Evolutionary conservation across 1,140 invertebrate genomes (phyloP).

Genomic region (Megathymus violae): DNA sequence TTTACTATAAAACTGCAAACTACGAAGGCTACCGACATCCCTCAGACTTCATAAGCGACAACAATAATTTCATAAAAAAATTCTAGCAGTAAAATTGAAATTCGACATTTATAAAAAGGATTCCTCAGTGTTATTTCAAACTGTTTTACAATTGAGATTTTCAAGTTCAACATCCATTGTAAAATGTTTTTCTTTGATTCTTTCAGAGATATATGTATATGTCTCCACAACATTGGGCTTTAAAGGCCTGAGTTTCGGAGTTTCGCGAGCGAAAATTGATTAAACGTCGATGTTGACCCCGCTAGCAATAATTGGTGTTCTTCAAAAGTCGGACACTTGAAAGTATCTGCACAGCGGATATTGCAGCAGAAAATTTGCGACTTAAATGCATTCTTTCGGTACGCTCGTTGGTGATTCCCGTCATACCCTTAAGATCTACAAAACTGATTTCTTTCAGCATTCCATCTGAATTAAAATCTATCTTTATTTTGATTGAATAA

Average conservation of each 20-base stretch:
- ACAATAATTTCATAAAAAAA: slow-evolving; percentile 12
- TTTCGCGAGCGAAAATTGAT: slow-evolving; percentile 22
- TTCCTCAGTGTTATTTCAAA: slow-evolving; percentile 24
- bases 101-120: slow-evolving; percentile 22
- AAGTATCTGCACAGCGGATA: slow-evolving; percentile 41
- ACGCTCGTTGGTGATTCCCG: slow-evolving; percentile 36
- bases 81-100: slow-evolving; percentile 11
- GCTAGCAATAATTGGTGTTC: slow-evolving; percentile 42
- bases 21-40: slow-evolving; percentile 15
- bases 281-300: slow-evolving; percentile 28
- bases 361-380: slow-evolving; percentile 35
- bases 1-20: slow-evolving; percentile 12
- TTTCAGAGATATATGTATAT: slow-evolving; percentile 13
- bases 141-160: slow-evolving; percentile 33
- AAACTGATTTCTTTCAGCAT: too few relatives aligned
- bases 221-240: slow-evolving; percentile 10
- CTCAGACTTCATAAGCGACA: slow-evolving; percentile 7
- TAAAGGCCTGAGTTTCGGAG: slow-evolving; percentile 10
- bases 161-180: slow-evolving; percentile 34
- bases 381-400: slow-evolving; percentile 44
- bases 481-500: too few relatives aligned
- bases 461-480: too few relatives aligned
- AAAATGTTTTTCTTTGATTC: slow-evolving; percentile 33
- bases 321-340: slow-evolving; percentile 44
- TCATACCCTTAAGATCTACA: slow-evolving; percentile 4